Conservation (phyloP, 2,888 invertebrate species). For the Philonicus albiceps region DNA sequence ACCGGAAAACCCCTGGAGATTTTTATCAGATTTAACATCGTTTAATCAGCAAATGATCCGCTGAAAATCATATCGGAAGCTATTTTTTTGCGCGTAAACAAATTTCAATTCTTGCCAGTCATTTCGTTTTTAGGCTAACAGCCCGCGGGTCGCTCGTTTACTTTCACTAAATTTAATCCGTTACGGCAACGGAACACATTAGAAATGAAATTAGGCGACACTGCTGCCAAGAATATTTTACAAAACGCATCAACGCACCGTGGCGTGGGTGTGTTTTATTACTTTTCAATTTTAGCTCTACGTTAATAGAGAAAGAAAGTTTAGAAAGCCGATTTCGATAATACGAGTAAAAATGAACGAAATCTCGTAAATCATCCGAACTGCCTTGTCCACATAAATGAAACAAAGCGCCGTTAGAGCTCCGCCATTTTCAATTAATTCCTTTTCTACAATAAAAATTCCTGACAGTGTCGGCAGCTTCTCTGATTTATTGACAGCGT, state of each 20-base stretch:
- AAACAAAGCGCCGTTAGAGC: background rate
- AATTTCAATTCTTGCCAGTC: background rate
- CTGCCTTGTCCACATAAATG: background rate
- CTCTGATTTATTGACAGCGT: background rate
- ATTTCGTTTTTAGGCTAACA: background rate
- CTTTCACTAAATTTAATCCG: background rate
- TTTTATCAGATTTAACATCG: background rate
- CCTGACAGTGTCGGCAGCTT: background rate
- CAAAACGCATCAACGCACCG: background rate
- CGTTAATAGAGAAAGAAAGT: background rate
- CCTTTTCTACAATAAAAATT: background rate
- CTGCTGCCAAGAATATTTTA: background rate
- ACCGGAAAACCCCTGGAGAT: background rate
- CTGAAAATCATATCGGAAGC: background rate
- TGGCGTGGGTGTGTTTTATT: background rate
- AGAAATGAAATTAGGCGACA: background rate
- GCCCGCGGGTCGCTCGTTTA: background rate
- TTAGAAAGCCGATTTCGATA: background rate
- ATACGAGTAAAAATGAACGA: background rate
- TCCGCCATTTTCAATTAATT: background rate
- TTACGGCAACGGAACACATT: background rate
- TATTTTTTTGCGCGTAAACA: background rate
- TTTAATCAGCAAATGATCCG: background rate
- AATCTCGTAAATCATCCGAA: background rate
- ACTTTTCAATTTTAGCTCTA: background rate